These are phyloP conservation scores for Cercocebus atys DNA, from an alignment of 2,113 vertebrate species.

Conservation along the genomic window DNA sequence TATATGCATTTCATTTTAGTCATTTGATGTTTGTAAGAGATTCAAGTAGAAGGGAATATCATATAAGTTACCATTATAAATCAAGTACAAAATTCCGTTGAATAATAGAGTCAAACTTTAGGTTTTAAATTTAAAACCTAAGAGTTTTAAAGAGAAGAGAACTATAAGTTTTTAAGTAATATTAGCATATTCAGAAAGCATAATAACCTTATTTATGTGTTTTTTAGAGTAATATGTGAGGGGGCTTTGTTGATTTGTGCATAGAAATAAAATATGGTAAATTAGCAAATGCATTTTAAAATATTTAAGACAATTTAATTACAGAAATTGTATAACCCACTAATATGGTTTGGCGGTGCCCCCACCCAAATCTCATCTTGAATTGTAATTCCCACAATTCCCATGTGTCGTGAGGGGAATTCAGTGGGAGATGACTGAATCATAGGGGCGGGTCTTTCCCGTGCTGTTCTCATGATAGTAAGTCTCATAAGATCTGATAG, in stretches of 20 bases:
- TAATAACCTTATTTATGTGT: neutral
- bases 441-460: too few species aligned
- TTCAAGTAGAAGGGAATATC: neutral
- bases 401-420: too few species aligned
- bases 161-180: neutral
- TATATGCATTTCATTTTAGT: neutral
- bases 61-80: neutral
- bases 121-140: neutral
- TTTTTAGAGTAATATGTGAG: neutral
- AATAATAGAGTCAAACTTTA: neutral
- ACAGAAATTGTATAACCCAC: neutral
- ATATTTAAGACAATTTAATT: slow-evolving; percentile 1
- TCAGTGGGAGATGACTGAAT: too few species aligned
- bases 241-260: neutral
- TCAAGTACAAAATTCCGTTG: neutral
- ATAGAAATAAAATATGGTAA: neutral
- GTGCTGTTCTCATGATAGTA: too few species aligned
- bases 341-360: too few species aligned
- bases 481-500: too few species aligned
- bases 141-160: neutral
- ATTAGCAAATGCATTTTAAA: neutral
- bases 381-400: too few species aligned
- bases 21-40: neutral
- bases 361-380: too few species aligned
- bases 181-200: neutral